Percentiles rank a stretch among this genome's conserved stretches.
These are phyloP conservation scores for Eciton burchellii DNA, from an alignment of 1,140 invertebrate genomes.

Conservation along the genomic window DNA sequence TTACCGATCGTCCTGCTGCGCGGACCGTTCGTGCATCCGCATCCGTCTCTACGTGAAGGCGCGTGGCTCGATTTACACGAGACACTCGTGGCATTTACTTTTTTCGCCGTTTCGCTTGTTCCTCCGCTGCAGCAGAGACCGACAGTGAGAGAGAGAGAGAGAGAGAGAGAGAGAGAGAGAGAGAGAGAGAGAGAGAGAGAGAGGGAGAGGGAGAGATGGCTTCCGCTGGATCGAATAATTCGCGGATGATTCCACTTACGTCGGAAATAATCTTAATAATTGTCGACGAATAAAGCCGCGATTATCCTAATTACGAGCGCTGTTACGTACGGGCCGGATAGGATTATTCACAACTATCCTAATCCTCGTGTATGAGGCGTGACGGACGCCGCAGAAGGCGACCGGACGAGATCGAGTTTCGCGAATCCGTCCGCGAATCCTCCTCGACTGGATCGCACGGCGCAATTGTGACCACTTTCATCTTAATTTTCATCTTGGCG, in stretches of 20 bases:
- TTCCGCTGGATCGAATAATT: no score
- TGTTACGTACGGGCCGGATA: conserved; percentile 26
- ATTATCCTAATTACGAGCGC: conserved; percentile 28
- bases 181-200: no score
- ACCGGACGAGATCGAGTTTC: neutral
- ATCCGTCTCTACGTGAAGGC: conserved; percentile 72
- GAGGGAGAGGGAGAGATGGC: no score
- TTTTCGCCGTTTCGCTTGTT: neutral
- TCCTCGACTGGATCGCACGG: no score
- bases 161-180: no score
- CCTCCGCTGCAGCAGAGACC: no score
- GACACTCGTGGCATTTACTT: conserved; percentile 28
- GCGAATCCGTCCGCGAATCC: neutral
- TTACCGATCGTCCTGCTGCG: conserved; percentile 69
- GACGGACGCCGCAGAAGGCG: conserved; percentile 11
- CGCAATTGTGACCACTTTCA: neutral
- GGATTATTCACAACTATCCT: neutral
- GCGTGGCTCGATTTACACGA: conserved; percentile 72
- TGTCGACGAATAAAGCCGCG: neutral
- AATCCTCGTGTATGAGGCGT: neutral
- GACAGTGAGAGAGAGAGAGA: no score
- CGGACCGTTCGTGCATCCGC: conserved; percentile 26
- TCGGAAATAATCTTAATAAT: conserved; percentile 19
- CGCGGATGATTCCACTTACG: neutral
- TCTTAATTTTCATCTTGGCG: no score